Evolutionary conservation across 1,140 invertebrate species (phyloP).

Genomic region (Pseudachorutes palmiensis): DNA sequence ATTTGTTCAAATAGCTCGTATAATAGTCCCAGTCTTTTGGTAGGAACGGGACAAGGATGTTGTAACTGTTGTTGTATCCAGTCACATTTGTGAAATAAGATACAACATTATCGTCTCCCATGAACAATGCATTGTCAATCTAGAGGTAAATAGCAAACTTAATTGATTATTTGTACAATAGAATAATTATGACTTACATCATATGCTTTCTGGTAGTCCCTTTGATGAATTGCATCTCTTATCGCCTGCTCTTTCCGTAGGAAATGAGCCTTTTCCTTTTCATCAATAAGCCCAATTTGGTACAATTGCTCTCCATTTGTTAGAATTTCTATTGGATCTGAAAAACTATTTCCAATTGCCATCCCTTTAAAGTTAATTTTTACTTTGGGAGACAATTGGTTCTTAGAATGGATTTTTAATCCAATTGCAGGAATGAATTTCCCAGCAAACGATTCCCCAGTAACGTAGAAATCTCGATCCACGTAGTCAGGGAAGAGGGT

Average conservation of each 20-base stretch:
- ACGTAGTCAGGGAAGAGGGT: slow-evolving; percentile 41
- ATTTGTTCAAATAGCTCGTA: slow-evolving; percentile 5
- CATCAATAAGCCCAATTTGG: slow-evolving; percentile 47
- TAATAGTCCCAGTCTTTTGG: slow-evolving; percentile 24
- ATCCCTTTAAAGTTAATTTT: slow-evolving; percentile 42
- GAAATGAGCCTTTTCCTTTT: slow-evolving; percentile 41
- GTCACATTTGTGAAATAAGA: slow-evolving; percentile 47
- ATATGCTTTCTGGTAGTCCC: slow-evolving; percentile 40
- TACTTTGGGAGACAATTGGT: slow-evolving; percentile 37
- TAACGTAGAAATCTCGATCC: slow-evolving; percentile 43
- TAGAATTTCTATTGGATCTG: slow-evolving; percentile 45
- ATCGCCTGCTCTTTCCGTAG: slow-evolving; percentile 39
- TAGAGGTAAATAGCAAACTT: slow-evolving; percentile 23
- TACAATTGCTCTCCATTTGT: slow-evolving; percentile 47
- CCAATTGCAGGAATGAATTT: slow-evolving; percentile 67
- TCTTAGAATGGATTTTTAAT: slow-evolving; percentile 62
- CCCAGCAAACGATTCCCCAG: slow-evolving; percentile 41
- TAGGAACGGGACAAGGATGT: neutral
- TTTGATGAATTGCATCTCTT: slow-evolving; percentile 40
- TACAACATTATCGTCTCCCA: slow-evolving; percentile 44
- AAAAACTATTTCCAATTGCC: slow-evolving; percentile 48
- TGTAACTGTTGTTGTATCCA: slow-evolving; percentile 37
- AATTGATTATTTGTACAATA: neutral
- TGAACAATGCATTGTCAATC: slow-evolving; percentile 46
- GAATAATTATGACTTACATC: slow-evolving; percentile 39